Evolutionary conservation across 2,113 vertebrate genomes (phyloP).

Genomic region (Dicrurus megarhynchus): DNA sequence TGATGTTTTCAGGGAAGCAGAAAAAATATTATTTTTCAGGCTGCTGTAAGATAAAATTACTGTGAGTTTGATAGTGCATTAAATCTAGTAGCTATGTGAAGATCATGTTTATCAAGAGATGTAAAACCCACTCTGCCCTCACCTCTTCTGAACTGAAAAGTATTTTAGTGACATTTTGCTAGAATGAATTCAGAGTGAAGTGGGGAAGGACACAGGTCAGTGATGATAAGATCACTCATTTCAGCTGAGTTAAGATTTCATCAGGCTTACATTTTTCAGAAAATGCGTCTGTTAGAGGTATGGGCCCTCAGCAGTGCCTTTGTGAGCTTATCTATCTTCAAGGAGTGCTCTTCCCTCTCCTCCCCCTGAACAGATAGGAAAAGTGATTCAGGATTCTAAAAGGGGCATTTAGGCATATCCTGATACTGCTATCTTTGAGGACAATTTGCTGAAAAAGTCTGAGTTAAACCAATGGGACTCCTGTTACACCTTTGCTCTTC

Average conservation of each 20-base stretch:
- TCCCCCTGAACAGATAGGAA: background rate
- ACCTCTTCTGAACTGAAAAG: slow-evolving; percentile 17
- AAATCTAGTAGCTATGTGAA: background rate
- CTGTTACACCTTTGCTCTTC: background rate
- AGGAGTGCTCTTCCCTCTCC: background rate
- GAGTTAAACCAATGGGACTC: background rate
- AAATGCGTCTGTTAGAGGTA: background rate
- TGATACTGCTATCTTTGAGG: background rate
- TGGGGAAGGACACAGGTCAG: background rate
- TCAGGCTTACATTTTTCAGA: slow-evolving; percentile 29
- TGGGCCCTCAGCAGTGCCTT: background rate
- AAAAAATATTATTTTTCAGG: background rate
- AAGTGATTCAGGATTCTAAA: background rate
- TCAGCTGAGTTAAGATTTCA: slow-evolving; percentile 49
- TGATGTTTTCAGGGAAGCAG: background rate
- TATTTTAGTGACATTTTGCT: slow-evolving; percentile 16
- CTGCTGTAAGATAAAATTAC: slow-evolving; percentile 49
- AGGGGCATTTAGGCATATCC: background rate
- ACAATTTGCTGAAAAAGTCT: background rate
- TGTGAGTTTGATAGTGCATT: background rate
- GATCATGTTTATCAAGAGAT: slow-evolving; percentile 33
- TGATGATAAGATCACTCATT: slow-evolving; percentile 35
- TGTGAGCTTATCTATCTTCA: background rate
- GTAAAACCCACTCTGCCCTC: background rate
- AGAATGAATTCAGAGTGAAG: slow-evolving; percentile 31